A percentile compares a stretch with the other conserved stretches of the same genome.
Evolutionary conservation across 92 coral and sea anemone genomes (phyloP).

Genomic region (Blastomussa wellsi): DNA sequence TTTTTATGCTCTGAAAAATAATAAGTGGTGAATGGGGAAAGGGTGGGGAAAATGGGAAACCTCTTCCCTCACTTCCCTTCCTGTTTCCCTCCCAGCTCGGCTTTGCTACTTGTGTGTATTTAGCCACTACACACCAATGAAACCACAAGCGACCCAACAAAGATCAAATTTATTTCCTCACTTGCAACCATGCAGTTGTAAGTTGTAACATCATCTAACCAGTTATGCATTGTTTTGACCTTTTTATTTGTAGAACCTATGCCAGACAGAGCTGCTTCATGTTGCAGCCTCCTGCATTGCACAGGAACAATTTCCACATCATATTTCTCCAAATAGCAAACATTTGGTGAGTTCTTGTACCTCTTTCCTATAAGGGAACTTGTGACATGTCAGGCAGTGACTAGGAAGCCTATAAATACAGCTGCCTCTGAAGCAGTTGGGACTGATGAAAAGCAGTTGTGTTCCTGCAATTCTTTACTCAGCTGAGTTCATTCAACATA

Average conservation of each 20-base stretch:
- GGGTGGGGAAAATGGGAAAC: not conserved
- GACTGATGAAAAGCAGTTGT: no score
- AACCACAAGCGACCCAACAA: not conserved
- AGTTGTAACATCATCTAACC: not conserved
- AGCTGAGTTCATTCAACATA: no score
- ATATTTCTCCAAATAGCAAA: conserved; percentile 21
- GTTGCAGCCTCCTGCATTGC: conserved; percentile 71
- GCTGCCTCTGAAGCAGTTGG: no score
- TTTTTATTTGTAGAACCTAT: conserved; percentile 64
- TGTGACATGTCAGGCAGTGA: not conserved
- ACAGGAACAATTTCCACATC: conserved; percentile 61
- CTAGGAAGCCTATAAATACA: no score
- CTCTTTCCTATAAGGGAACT: not conserved
- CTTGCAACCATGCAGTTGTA: not conserved
- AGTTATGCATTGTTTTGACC: not conserved
- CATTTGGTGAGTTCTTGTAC: conserved; percentile 38
- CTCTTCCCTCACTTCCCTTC: no score
- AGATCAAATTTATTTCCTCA: not conserved
- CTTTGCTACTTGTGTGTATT: not conserved
- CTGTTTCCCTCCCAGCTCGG: no score
- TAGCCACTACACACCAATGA: not conserved
- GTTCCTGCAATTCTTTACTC: no score
- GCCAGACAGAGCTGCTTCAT: conserved; percentile 82
- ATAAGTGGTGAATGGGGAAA: no score
- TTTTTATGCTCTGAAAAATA: no score